A percentile compares a stretch with the other conserved stretches of the same genome.
Conservation (phyloP, 2,888 invertebrate genomes). For the Cephonodes hylas region DNA sequence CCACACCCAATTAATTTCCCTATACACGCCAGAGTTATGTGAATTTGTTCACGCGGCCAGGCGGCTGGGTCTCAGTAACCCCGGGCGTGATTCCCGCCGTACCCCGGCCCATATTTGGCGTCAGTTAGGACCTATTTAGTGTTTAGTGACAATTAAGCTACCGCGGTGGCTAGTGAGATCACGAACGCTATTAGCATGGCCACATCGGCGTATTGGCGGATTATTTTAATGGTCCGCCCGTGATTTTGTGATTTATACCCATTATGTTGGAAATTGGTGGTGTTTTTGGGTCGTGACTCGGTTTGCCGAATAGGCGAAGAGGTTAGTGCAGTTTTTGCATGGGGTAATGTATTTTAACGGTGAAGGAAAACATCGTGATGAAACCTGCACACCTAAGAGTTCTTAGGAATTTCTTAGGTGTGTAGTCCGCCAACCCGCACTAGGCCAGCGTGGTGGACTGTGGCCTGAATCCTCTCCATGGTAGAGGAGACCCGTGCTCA, state of each 20-base stretch:
- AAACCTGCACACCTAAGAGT: no score
- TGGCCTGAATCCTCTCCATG: no score
- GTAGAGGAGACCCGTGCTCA: no score
- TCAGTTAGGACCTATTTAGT: conserved; percentile 37
- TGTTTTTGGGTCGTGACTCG: background rate
- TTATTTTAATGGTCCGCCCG: background rate
- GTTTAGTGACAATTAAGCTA: conserved; percentile 53
- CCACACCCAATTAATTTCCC: conserved; percentile 2
- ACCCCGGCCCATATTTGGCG: conserved; percentile 39
- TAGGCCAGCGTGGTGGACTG: no score
- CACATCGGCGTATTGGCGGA: background rate
- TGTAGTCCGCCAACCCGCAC: no score
- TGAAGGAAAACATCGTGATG: no score
- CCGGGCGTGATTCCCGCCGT: conserved; percentile 41
- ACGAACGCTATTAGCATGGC: conserved; percentile 35
- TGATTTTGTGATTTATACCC: background rate
- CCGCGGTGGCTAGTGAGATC: conserved; percentile 36
- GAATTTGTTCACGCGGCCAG: conserved; percentile 10
- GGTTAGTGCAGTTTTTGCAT: background rate
- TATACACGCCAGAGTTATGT: background rate
- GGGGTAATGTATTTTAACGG: no score
- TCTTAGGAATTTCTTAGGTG: no score
- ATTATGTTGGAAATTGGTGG: background rate
- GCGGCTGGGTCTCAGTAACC: conserved; percentile 10
- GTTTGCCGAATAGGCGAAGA: background rate